Evolutionary conservation across 2,888 invertebrate species (phyloP), one percentile per base, ranked within the genome.

Genomic region (Dasypogon diadema): DNA sequence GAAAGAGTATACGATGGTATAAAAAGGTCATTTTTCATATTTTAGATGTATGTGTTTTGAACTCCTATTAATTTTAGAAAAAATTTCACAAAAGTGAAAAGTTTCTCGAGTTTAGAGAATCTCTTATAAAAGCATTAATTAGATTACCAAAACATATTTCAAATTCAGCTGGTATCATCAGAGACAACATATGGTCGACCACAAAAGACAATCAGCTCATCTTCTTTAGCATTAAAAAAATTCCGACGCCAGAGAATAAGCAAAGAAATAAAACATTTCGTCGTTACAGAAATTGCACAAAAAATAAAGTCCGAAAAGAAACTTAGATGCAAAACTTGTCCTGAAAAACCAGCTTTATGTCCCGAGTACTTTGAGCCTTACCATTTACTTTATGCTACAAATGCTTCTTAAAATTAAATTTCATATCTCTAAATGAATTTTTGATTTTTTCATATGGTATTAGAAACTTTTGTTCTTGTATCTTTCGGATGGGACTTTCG

Each of bases 351-450:
- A n/a, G n/a, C n/a, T n/a, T n/a, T 14, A 12, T 14, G 48, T 14
- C 12, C 12, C 3, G 12, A 14, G 12, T 48, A 12, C 4, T 48
- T 14, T 48, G 48, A 14, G n/a, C 12, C 16, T 5, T 12, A 48
- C 4, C 12, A 14, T n/a, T 14, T 14, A 14, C 48, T 3, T 48
- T 2, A 48, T 6, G 48, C 48, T 14, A 14, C 48, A 48, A 48
- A 48, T 48, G 16, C n/a, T 48, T 48, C n/a, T 48, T n/a, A 48
- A 48, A 48, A 3, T 48, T 48, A n/a, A 48, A 48, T 48, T n/a
- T n/a, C n/a, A n/a, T n/a, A n/a, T n/a, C n/a, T n/a, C n/a, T n/a
- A n/a, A n/a, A n/a, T n/a, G n/a, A n/a, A n/a, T n/a, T n/a, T n/a
- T n/a, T n/a, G n/a, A n/a, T n/a, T n/a, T n/a, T n/a, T n/a, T n/a